Conservation (phyloP, 2,797 vertebrate genomes). For the Cephalopachus bancanus region DNA sequence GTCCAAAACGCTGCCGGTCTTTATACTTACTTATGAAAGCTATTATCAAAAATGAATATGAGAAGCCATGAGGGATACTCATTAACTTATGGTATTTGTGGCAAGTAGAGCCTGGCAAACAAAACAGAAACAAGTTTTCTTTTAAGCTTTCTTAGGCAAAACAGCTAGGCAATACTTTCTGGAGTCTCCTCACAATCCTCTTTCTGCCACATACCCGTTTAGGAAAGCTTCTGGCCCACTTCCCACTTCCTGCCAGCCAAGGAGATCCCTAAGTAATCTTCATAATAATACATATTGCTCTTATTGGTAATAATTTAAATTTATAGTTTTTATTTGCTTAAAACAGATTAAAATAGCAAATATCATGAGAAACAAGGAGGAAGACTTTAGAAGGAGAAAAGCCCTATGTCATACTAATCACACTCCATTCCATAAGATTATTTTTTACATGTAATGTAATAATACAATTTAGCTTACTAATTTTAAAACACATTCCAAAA, state of each 20-base stretch:
- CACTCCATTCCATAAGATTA: background rate
- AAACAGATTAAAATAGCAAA: background rate
- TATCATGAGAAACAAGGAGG: background rate
- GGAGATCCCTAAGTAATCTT: background rate
- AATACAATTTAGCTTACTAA: background rate
- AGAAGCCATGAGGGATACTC: background rate
- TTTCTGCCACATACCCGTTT: background rate
- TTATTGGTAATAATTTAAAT: background rate
- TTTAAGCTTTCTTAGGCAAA: background rate
- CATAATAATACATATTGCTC: background rate
- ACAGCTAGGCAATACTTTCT: background rate
- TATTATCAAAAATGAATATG: constrained; percentile 51
- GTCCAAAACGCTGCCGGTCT: constrained; percentile 68
- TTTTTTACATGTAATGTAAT: background rate
- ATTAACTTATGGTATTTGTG: constrained; percentile 55
- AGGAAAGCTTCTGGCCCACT: background rate
- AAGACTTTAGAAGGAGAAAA: background rate
- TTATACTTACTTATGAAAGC: background rate
- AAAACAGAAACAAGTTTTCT: constrained; percentile 26
- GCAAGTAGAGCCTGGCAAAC: background rate
- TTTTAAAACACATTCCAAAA: background rate
- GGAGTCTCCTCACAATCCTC: background rate
- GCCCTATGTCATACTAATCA: background rate
- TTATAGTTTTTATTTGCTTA: background rate
- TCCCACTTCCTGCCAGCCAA: background rate